Percentiles rank a stretch among this genome's conserved stretches.
Conservation (phyloP, 2,888 invertebrate species). For the Cantharis flavilabris region DNA sequence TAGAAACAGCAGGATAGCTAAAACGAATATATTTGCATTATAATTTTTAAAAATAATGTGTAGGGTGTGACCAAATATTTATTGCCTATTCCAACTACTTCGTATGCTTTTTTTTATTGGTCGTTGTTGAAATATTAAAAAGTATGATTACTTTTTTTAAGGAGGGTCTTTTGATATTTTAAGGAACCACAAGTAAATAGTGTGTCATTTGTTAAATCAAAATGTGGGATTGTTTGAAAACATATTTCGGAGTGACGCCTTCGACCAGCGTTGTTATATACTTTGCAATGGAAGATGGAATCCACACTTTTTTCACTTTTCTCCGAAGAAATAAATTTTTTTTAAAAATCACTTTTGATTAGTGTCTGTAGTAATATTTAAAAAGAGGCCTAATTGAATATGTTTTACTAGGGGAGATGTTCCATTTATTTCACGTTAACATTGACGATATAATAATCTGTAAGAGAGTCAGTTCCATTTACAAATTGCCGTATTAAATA, state of each 20-base stretch:
- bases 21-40: background rate
- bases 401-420: conserved; percentile 28
- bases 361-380: background rate
- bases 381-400: background rate
- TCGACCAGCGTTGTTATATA: background rate
- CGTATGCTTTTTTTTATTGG: background rate
- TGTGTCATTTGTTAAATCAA: background rate
- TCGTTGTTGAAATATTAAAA: background rate
- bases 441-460: conserved; percentile 31
- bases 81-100: background rate
- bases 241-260: background rate
- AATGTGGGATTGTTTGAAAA: background rate
- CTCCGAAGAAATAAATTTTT: background rate
- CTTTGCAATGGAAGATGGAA: background rate
- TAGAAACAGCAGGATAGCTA: background rate
- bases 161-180: background rate
- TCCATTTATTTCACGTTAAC: conserved; percentile 29
- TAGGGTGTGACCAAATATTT: background rate
- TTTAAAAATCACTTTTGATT: background rate
- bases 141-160: background rate
- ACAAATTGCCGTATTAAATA: conserved; percentile 52
- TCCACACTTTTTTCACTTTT: background rate
- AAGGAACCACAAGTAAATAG: background rate
- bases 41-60: background rate
- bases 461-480: conserved; percentile 38